A percentile compares a stretch with the other conserved stretches of the same genome.
phyloP scores from a whole-genome alignment of 2,797 vertebrate species.

The Acrocephalus scirpaceus region DNA sequence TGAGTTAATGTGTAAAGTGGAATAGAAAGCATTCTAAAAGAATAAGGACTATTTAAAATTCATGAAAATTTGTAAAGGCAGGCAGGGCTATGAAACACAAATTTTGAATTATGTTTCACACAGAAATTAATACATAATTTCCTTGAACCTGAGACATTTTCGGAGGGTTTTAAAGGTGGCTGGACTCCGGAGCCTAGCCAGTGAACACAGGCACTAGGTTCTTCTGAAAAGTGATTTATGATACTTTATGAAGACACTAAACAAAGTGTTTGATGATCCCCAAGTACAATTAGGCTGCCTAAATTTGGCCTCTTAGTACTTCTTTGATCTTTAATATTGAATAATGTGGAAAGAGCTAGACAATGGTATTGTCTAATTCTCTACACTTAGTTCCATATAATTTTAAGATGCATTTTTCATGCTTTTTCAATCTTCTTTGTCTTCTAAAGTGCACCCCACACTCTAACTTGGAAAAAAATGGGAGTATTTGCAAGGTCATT shows the following conservation, averaged over 20 bases:
- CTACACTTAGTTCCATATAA: neutral
- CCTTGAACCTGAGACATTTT: neutral
- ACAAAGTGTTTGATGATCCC: neutral
- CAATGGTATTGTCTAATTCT: neutral
- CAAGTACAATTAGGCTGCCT: neutral
- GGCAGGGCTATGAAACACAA: neutral
- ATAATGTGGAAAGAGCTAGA: neutral
- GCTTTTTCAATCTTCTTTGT: neutral
- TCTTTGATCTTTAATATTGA: neutral
- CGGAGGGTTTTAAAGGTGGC: neutral
- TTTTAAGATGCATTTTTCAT: neutral
- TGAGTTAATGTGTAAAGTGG: constrained; percentile 8
- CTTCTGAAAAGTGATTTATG: neutral
- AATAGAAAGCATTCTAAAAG: constrained; percentile 25
- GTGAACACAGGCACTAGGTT: neutral
- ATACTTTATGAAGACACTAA: constrained; percentile 7
- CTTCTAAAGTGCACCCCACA: neutral
- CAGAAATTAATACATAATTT: neutral
- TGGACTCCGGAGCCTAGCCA: neutral
- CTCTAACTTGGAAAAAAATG: neutral
- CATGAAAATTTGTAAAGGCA: neutral
- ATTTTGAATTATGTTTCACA: neutral
- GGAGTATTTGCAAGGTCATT: neutral
- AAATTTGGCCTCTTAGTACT: neutral
- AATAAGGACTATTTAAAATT: neutral